Percentiles rank a stretch among this genome's conserved stretches.
Conservation (phyloP, 2,888 invertebrate genomes). For the Lobophora halterata region DNA sequence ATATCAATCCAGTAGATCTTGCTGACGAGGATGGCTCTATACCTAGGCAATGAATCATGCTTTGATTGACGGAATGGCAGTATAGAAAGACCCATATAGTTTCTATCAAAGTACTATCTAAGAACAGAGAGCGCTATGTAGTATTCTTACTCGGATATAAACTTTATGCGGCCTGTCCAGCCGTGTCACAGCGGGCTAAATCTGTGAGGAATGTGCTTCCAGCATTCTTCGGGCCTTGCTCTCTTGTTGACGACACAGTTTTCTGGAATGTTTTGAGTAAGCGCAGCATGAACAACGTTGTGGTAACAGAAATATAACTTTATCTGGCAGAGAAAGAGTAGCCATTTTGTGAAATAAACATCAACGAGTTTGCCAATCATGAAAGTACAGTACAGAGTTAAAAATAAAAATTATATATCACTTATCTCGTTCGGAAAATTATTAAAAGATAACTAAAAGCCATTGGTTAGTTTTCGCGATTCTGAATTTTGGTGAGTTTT, state of each 20-base stretch:
- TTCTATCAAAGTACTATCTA: constrained; percentile 3
- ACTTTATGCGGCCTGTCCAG: constrained; percentile 24
- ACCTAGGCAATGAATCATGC: no score
- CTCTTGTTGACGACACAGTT: constrained; percentile 41
- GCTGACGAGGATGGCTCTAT: no score
- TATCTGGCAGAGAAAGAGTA: neutral
- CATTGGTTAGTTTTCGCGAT: no score
- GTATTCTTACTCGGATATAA: constrained; percentile 11
- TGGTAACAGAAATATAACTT: constrained; percentile 14
- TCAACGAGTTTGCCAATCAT: no score
- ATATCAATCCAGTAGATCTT: no score
- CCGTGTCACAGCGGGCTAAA: constrained; percentile 24
- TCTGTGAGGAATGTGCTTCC: constrained; percentile 22
- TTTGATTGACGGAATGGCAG: no score
- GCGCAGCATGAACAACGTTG: constrained; percentile 5
- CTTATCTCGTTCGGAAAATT: no score
- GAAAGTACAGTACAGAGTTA: no score
- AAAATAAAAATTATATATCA: no score
- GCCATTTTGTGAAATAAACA: no score
- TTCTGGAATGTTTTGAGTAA: constrained; percentile 16
- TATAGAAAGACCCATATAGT: neutral
- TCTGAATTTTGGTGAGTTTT: no score
- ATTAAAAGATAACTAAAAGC: no score
- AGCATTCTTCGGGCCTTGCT: constrained; percentile 27
- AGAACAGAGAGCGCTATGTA: constrained; percentile 1